phyloP scores from a whole-genome alignment of 2,888 invertebrate species.

The Pheosia gnoma region DNA sequence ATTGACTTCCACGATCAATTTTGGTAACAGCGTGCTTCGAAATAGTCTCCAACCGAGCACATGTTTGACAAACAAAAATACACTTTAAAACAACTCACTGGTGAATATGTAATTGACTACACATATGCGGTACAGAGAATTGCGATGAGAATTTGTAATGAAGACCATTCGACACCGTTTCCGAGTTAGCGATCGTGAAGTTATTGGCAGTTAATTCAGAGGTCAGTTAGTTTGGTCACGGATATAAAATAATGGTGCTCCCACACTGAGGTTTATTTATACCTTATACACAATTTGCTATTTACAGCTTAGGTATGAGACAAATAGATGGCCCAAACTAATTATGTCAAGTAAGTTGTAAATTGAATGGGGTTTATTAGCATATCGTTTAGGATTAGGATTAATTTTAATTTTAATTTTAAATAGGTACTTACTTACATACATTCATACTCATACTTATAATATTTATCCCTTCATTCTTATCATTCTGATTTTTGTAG shows the following conservation, averaged over 20 bases:
- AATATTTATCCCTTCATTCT: too few species aligned
- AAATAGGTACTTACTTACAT: too few species aligned
- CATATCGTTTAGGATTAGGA: too few species aligned
- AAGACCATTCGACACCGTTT: constrained; percentile 32
- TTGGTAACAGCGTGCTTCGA: constrained; percentile 47
- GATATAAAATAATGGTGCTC: not conserved
- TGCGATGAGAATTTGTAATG: constrained; percentile 43
- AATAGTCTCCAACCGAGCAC: constrained; percentile 43
- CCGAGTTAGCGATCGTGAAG: constrained; percentile 16
- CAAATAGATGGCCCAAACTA: too few species aligned
- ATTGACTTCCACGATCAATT: constrained; percentile 53
- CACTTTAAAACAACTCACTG: not conserved
- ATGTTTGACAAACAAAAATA: constrained; percentile 15
- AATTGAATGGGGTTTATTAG: too few species aligned
- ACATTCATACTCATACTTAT: too few species aligned
- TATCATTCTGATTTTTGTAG: too few species aligned
- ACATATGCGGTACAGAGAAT: constrained; percentile 27
- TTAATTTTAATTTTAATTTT: too few species aligned
- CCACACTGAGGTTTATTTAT: too few species aligned
- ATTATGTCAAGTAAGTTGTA: too few species aligned
- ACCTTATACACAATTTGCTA: too few species aligned
- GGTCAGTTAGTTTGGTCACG: constrained; percentile 1
- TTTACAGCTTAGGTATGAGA: too few species aligned
- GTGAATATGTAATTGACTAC: constrained; percentile 5
- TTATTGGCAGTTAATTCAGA: constrained; percentile 14